Evolutionary conservation across 2,113 vertebrate species (phyloP).

Genomic region (Bos javanicus): DNA sequence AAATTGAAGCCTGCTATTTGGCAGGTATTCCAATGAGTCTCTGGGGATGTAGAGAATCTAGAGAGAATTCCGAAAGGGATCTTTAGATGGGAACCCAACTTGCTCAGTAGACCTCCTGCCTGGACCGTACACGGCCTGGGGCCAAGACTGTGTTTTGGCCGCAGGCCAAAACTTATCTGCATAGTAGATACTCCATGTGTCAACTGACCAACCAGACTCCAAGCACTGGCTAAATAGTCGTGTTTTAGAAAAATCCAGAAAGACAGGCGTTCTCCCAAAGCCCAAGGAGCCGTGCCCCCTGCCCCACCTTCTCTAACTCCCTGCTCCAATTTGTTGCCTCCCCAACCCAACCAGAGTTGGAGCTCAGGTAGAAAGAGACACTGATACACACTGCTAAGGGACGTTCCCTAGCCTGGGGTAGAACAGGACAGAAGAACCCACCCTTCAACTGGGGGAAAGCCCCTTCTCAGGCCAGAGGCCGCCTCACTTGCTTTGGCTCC

Average conservation of each 20-base stretch:
- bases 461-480: neutral
- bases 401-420: neutral
- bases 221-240: neutral
- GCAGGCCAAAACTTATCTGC: no score
- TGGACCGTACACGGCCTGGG: neutral
- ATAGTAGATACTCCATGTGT: neutral
- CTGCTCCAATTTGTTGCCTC: neutral
- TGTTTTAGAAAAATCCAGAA: neutral
- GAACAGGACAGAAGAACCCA: neutral
- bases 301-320: neutral
- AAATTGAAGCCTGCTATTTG: neutral
- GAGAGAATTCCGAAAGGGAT: neutral
- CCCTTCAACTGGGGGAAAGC: neutral
- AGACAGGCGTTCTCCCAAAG: neutral
- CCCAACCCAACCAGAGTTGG: neutral
- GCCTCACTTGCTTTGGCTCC: fast-evolving
- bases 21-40: neutral
- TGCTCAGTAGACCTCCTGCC: neutral
- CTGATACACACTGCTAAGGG: no score
- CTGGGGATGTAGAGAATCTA: neutral
- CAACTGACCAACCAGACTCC: neutral
- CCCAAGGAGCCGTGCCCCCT: neutral
- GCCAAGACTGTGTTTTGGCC: neutral
- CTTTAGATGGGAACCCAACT: neutral
- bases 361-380: neutral